Conservation (phyloP, 2,113 vertebrate genomes). For the Embiotoca jacksoni region DNA sequence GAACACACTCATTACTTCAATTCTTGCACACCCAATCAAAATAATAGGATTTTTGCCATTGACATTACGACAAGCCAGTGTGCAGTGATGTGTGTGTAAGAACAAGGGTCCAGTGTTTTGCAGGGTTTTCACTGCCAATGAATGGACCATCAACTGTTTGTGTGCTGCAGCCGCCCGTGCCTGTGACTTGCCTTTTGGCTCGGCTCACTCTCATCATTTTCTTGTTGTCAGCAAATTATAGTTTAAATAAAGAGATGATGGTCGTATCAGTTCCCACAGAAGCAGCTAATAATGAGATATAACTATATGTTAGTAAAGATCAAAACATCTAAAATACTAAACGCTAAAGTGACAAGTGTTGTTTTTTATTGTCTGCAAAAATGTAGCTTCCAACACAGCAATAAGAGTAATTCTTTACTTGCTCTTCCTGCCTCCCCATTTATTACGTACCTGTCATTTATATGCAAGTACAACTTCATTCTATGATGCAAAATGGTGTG, state of each 20-base stretch:
- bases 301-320: background rate
- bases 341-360: background rate
- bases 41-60: constrained; percentile 61
- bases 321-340: background rate
- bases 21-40: constrained; percentile 67
- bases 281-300: background rate
- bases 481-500: background rate
- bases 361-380: background rate
- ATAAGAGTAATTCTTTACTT: background rate
- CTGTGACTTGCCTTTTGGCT: constrained; percentile 31
- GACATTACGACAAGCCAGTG: constrained; percentile 30
- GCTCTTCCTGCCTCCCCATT: background rate
- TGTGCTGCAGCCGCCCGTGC: background rate
- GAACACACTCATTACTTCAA: constrained; percentile 71
- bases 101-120: constrained; percentile 68
- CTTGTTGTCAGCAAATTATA: constrained; percentile 2
- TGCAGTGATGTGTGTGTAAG: constrained; percentile 44
- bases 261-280: background rate
- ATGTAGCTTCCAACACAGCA: no score
- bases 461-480: background rate
- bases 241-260: background rate
- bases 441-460: background rate
- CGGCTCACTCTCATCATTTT: background rate
- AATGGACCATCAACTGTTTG: constrained; percentile 29
- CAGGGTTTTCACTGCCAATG: constrained; percentile 7